phyloP scores from a whole-genome alignment of 1,140 invertebrate species.

The Elysia chlorotica region DNA sequence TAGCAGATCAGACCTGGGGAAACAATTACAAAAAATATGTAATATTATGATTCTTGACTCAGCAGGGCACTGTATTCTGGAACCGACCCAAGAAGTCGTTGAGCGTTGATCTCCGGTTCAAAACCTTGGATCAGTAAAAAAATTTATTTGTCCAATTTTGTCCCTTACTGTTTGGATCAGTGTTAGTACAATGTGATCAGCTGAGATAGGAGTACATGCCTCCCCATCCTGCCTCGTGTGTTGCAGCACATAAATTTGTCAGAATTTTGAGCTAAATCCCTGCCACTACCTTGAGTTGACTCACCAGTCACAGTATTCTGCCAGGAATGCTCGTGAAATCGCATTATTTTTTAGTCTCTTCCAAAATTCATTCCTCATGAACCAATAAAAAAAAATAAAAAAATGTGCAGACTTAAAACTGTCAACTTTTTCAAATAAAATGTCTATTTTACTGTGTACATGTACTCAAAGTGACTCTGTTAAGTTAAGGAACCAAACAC shows the following conservation, averaged over 20 bases:
- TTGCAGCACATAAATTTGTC: too few species aligned
- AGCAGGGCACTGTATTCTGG: neutral
- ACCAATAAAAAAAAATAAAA: too few species aligned
- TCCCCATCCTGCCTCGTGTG: too few species aligned
- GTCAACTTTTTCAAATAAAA: too few species aligned
- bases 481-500: too few species aligned
- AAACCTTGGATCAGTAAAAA: neutral
- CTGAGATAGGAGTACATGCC: neutral
- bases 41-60: neutral
- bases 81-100: neutral
- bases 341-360: too few species aligned
- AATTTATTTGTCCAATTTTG: neutral
- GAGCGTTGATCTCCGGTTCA: neutral
- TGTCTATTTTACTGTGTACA: too few species aligned
- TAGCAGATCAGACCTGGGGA: slow-evolving; percentile 72
- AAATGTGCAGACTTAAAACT: too few species aligned
- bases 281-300: neutral
- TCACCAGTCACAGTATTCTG: neutral
- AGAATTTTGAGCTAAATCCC: neutral
- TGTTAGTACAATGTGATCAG: neutral
- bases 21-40: neutral
- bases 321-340: too few species aligned
- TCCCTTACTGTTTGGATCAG: neutral
- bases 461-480: too few species aligned
- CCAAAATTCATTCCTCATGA: too few species aligned